Conservation (phyloP, 2,113 vertebrate species). For the Platysteira castanea region DNA sequence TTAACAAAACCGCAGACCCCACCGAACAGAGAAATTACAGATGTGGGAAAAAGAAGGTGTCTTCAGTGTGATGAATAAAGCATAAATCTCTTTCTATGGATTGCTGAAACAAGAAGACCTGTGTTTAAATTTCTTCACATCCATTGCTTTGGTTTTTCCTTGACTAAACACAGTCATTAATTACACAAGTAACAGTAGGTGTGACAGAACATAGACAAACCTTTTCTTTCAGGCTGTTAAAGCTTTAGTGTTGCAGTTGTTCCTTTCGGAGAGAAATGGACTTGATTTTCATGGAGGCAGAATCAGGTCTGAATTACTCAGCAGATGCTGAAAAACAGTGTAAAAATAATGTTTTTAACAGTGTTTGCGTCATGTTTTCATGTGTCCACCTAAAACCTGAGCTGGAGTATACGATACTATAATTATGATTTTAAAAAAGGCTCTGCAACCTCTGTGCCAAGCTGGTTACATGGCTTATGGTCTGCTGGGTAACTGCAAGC, state of each 20-base stretch:
- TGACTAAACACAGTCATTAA: neutral
- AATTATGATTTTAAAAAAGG: neutral
- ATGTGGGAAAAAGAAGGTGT: neutral
- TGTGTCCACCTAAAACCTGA: neutral
- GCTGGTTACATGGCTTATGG: neutral
- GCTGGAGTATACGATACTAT: neutral
- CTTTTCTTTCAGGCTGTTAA: constrained; percentile 6
- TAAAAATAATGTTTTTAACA: neutral
- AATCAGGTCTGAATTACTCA: neutral
- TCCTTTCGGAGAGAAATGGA: neutral
- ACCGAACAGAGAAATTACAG: neutral
- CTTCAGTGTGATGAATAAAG: neutral
- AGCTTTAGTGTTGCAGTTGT: neutral
- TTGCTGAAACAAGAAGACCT: neutral
- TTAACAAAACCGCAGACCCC: neutral
- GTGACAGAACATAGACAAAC: constrained; percentile 16
- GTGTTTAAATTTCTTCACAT: neutral
- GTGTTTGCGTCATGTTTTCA: neutral
- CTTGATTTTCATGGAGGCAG: neutral
- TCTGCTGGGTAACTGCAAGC: neutral
- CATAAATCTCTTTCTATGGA: neutral
- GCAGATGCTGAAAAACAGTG: neutral
- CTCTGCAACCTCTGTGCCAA: neutral
- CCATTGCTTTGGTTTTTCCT: neutral
- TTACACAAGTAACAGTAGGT: constrained; percentile 22